Percentiles rank a stretch among this genome's conserved stretches.
Evolutionary conservation across 53 echinoderm and acorn worm genomes (phyloP).

Genomic region (Paracentrotus lividus): DNA sequence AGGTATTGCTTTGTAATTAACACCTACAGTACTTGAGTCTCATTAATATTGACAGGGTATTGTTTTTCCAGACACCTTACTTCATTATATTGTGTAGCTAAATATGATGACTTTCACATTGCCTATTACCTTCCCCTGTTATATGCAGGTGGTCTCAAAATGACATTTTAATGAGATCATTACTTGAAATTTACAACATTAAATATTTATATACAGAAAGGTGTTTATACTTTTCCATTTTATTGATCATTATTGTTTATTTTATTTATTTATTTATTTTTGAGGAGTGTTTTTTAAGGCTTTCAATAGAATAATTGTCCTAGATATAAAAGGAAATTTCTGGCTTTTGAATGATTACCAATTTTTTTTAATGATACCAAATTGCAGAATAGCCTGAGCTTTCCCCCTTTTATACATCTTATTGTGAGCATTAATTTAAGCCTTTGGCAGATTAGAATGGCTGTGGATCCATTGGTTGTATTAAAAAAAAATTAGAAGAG

Average conservation of each 20-base stretch:
- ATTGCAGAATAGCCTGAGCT: background rate
- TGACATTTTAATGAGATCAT: background rate
- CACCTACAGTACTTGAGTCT: conserved; percentile 32
- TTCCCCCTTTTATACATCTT: too few species aligned
- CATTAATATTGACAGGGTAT: conserved; percentile 38
- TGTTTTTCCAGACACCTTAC: conserved; percentile 24
- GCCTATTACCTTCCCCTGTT: background rate
- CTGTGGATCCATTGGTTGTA: too few species aligned
- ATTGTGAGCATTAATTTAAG: background rate
- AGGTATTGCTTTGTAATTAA: conserved; percentile 21
- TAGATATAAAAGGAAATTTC: too few species aligned
- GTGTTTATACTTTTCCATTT: background rate
- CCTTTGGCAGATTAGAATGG: too few species aligned
- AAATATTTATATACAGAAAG: background rate
- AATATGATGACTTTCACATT: conserved; percentile 34
- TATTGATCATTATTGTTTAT: background rate
- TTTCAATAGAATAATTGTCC: too few species aligned
- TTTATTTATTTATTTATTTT: too few species aligned
- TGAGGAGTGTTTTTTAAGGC: too few species aligned
- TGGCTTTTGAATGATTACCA: too few species aligned
- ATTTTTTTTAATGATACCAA: too few species aligned
- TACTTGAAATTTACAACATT: background rate
- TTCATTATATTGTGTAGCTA: background rate
- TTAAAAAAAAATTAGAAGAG: too few species aligned
- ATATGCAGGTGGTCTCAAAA: conserved; percentile 21